Percentiles rank a stretch among this genome's conserved stretches.
Conservation (phyloP, 2,888 invertebrate species). For the Drosophila niveifrons region DNA sequence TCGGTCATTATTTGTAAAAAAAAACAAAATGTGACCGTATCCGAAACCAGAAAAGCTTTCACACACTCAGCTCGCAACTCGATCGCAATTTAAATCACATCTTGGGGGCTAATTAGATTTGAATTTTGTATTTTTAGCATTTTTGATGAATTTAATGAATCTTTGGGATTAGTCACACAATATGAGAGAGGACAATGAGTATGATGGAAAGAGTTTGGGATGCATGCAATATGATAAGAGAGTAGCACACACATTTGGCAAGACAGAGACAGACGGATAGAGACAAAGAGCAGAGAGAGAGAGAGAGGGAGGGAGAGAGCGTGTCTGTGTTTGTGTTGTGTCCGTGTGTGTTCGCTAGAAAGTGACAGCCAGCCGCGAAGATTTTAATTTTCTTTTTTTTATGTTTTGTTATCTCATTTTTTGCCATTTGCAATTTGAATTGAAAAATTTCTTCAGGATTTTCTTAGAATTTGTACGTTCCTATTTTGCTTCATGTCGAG, state of each 20-base stretch:
- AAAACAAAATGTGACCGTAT: neutral
- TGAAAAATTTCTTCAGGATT: slow-evolving; percentile 6
- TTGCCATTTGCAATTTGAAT: slow-evolving; percentile 15
- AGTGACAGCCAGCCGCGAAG: slow-evolving; percentile 60
- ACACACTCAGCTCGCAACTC: neutral
- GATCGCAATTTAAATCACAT: neutral
- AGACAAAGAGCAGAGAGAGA: neutral
- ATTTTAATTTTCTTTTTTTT: slow-evolving; percentile 16
- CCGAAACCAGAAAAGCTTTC: neutral
- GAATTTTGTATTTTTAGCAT: neutral
- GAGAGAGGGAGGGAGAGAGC: slow-evolving; percentile 20
- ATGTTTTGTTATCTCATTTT: slow-evolving; percentile 19
- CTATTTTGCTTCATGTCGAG: slow-evolving; percentile 86
- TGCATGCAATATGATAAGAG: slow-evolving; percentile 18
- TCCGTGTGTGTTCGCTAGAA: slow-evolving; percentile 13
- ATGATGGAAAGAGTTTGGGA: slow-evolving; percentile 4
- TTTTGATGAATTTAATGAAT: neutral
- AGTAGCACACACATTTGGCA: slow-evolving; percentile 15
- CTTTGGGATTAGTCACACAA: slow-evolving; percentile 14
- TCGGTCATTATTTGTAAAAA: neutral
- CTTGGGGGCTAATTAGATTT: neutral
- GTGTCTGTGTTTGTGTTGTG: slow-evolving; percentile 30
- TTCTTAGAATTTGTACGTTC: slow-evolving; percentile 82
- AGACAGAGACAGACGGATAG: slow-evolving; percentile 5
- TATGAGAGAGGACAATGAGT: slow-evolving; percentile 3